Percentiles rank a stretch among this genome's conserved stretches.
phyloP scores from a whole-genome alignment of 2,113 vertebrate genomes.

The Tringa solitaria region DNA sequence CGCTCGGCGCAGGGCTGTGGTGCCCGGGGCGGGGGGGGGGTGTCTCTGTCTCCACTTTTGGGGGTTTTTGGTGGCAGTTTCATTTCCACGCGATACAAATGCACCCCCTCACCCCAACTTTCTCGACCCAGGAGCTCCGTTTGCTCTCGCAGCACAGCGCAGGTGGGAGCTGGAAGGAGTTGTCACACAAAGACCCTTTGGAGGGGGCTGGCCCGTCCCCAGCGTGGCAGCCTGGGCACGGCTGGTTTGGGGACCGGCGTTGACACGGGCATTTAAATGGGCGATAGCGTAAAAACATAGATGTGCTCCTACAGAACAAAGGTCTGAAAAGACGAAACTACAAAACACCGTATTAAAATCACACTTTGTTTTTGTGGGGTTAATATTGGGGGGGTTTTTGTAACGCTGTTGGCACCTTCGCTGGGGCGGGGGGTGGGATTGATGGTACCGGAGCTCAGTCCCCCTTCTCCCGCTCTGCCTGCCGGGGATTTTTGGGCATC shows the following conservation, averaged over 20 bases:
- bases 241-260: not conserved
- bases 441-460: accelerated
- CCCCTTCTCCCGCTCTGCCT: not conserved
- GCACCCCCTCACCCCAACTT: accelerated
- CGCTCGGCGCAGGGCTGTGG: accelerated
- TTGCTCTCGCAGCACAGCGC: accelerated
- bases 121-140: not conserved
- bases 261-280: not conserved
- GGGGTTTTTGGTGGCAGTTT: not conserved
- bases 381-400: not conserved
- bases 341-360: accelerated
- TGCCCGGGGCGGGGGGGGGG: not conserved
- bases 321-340: not conserved
- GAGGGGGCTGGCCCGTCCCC: not conserved
- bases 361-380: not conserved
- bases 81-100: not conserved
- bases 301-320: not conserved
- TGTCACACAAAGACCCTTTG: not conserved
- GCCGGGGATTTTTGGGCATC: not conserved
- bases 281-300: accelerated
- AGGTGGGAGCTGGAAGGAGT: not conserved
- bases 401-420: not conserved
- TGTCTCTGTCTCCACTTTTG: not conserved
- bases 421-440: accelerated
- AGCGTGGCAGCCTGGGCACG: not conserved